phyloP scores from a whole-genome alignment of 92 coral and sea anemone species.

The Muricea muricata region DNA sequence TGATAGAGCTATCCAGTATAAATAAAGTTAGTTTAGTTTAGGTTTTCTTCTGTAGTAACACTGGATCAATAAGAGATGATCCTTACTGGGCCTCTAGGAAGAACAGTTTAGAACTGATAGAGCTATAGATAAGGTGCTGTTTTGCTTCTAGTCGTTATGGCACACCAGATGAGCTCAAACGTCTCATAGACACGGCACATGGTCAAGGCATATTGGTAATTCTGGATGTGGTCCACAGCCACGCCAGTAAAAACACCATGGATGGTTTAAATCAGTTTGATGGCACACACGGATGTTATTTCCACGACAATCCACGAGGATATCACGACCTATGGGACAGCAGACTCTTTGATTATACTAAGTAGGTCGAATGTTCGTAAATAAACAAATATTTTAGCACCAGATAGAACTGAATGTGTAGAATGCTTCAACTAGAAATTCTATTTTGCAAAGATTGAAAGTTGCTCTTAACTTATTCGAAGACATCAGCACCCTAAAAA shows the following conservation, averaged over 20 bases:
- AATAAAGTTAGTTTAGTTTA: no score
- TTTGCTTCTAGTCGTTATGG: conserved; percentile 82
- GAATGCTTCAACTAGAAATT: no score
- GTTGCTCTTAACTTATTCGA: no score
- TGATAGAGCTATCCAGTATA: no score
- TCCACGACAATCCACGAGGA: conserved; percentile 80
- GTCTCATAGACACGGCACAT: conserved; percentile 91
- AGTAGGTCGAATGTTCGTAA: conserved; percentile 77
- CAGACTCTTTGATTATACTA: conserved; percentile 86
- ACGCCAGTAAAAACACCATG: conserved; percentile 93
- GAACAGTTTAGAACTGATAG: neutral
- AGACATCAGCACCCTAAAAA: neutral
- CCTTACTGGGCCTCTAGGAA: neutral
- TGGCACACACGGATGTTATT: conserved; percentile 90
- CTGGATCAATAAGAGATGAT: neutral
- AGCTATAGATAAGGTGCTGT: neutral
- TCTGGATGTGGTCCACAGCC: conserved; percentile 95
- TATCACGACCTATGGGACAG: conserved; percentile 94
- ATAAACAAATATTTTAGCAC: no score
- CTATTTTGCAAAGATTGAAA: no score
- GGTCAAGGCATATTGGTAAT: conserved; percentile 84
- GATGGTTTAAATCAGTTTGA: conserved; percentile 98
- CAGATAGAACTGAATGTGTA: no score
- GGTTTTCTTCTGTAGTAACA: neutral
- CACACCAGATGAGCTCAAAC: conserved; percentile 92